A percentile compares a stretch with the other conserved stretches of the same genome.
Evolutionary conservation across 2,888 invertebrate genomes (phyloP).

Genomic region (Cephus nigrinus): DNA sequence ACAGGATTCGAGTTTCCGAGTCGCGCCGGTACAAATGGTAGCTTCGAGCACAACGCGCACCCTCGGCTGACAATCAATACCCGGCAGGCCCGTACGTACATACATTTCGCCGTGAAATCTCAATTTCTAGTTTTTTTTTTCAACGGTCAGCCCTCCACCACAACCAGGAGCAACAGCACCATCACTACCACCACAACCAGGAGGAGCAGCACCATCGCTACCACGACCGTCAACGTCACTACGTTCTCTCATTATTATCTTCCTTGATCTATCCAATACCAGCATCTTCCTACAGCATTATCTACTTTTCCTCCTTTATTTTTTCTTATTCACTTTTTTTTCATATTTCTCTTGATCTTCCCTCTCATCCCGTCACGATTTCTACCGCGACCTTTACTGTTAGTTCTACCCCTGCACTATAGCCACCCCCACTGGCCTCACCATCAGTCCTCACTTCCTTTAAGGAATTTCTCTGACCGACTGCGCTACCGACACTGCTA

Average conservation of each 20-base stretch:
- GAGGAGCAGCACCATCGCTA: not conserved
- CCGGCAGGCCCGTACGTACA: constrained; percentile 51
- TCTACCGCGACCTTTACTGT: not conserved
- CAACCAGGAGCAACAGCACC: not conserved
- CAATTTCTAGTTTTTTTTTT: constrained; percentile 39
- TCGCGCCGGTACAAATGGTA: constrained; percentile 34
- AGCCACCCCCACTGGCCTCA: not conserved
- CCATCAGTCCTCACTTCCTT: not conserved
- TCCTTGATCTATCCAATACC: not conserved
- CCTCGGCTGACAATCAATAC: constrained; percentile 62
- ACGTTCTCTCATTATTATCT: not conserved
- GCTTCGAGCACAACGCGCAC: constrained; percentile 42
- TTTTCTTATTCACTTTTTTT: not conserved
- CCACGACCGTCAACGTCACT: not conserved
- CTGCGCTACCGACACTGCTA: not conserved
- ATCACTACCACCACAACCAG: not conserved
- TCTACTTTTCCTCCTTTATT: not conserved
- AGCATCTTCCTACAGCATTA: not conserved
- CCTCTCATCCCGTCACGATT: not conserved
- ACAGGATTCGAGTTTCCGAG: constrained; percentile 25
- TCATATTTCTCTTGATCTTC: not conserved
- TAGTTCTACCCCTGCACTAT: not conserved
- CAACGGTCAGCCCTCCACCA: not conserved
- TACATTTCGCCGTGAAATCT: constrained; percentile 53
- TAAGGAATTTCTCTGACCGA: not conserved